Percentiles rank a stretch among this genome's conserved stretches.
These are phyloP conservation scores for Trachythela sp. DNA, from an alignment of 64 coral and sea anemone species.

Conservation along the genomic window DNA sequence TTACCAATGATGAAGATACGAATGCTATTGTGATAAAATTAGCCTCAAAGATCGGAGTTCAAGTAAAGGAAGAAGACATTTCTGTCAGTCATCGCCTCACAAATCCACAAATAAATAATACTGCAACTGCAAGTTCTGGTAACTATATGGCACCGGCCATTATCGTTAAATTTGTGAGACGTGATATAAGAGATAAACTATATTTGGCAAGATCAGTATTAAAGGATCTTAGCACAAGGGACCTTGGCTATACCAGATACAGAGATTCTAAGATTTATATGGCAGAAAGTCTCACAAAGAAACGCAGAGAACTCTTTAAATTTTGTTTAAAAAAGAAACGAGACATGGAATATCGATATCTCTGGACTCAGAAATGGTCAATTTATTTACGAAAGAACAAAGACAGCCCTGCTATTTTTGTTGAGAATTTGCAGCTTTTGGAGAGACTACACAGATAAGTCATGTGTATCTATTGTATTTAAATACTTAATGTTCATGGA, in stretches of 20 bases:
- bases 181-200: not conserved
- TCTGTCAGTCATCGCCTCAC: constrained; percentile 21
- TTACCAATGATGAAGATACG: not conserved
- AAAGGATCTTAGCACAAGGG: constrained; percentile 23
- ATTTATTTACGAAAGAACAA: too few relatives aligned
- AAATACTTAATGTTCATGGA: too few relatives aligned
- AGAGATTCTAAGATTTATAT: constrained; percentile 42
- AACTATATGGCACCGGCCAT: not conserved
- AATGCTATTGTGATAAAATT: not conserved
- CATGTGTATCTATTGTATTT: too few relatives aligned
- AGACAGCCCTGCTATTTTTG: too few relatives aligned
- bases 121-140: not conserved
- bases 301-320: constrained; percentile 16
- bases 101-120: too few relatives aligned
- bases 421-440: too few relatives aligned
- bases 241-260: constrained; percentile 34
- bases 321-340: not conserved
- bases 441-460: too few relatives aligned
- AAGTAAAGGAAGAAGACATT: constrained; percentile 1
- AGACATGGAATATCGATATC: too few relatives aligned
- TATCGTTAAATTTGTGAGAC: not conserved
- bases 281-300: constrained; percentile 20
- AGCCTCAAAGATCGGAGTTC: not conserved
- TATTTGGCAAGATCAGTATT: constrained; percentile 18
- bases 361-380: too few relatives aligned